Conservation (phyloP, 64 coral and sea anemone species). For the Actinia tenebrosa region DNA sequence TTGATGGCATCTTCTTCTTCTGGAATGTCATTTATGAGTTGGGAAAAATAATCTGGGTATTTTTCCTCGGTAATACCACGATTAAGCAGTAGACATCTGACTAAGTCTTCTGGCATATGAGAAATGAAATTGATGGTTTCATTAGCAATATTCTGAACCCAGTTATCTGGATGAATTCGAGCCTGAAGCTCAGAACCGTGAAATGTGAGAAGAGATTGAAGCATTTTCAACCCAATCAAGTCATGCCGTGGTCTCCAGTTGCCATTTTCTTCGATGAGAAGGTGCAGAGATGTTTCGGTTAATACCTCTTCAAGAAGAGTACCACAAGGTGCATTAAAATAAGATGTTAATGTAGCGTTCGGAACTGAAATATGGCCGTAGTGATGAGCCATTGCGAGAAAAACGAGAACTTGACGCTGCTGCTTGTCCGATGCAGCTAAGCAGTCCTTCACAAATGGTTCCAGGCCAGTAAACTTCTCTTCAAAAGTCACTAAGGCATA, state of each 20-base stretch:
- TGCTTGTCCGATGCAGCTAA: not conserved
- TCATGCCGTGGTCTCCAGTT: constrained; percentile 66
- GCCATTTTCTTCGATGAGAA: constrained; percentile 56
- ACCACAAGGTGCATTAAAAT: constrained; percentile 13
- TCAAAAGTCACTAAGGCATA: constrained; percentile 62
- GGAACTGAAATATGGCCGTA: constrained; percentile 32
- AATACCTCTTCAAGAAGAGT: constrained; percentile 8
- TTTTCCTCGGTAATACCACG: not conserved
- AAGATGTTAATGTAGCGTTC: constrained; percentile 4
- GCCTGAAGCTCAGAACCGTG: not conserved
- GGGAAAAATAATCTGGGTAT: constrained; percentile 23
- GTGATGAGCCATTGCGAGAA: constrained; percentile 60
- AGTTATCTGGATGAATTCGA: constrained; percentile 35
- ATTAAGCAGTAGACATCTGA: constrained; percentile 25
- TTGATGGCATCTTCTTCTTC: constrained; percentile 53
- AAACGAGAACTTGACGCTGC: constrained; percentile 33
- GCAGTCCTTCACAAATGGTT: constrained; percentile 55
- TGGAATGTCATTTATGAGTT: constrained; percentile 37
- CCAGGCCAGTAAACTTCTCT: constrained; percentile 39
- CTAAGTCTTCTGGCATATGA: constrained; percentile 35
- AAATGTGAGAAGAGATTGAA: constrained; percentile 20
- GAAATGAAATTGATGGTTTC: constrained; percentile 34
- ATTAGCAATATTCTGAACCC: constrained; percentile 40
- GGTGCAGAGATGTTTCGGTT: constrained; percentile 4
- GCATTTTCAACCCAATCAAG: constrained; percentile 31